These are phyloP conservation scores for Nymphalis io DNA, from an alignment of 1,140 invertebrate genomes.

Conservation along the genomic window DNA sequence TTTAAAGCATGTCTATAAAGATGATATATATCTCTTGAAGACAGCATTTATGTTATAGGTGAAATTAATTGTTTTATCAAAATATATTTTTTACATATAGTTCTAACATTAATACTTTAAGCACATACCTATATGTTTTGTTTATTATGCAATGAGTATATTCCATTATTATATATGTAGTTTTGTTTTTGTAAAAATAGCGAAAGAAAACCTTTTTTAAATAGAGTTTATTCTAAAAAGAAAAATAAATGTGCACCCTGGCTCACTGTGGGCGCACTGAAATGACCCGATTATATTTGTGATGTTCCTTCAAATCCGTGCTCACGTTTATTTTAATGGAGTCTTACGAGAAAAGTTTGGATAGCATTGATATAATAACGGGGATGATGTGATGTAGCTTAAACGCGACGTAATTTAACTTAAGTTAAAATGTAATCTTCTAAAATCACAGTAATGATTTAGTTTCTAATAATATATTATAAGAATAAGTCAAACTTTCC, in stretches of 20 bases:
- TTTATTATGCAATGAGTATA: too few relatives aligned
- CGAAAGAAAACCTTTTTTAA: conserved; percentile 27
- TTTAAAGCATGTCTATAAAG: too few relatives aligned
- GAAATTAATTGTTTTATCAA: too few relatives aligned
- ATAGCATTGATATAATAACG: conserved; percentile 17
- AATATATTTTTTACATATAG: too few relatives aligned
- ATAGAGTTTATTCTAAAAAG: conserved; percentile 35
- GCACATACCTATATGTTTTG: too few relatives aligned
- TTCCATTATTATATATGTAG: conserved; percentile 1
- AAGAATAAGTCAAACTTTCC: too few relatives aligned
- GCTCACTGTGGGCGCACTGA: conserved; percentile 25
- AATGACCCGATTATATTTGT: conserved; percentile 39
- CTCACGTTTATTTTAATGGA: conserved; percentile 46
- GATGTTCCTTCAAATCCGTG: conserved; percentile 32
- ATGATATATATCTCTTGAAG: too few relatives aligned
- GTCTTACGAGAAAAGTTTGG: conserved; percentile 38
- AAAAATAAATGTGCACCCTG: conserved; percentile 33
- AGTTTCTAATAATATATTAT: neutral
- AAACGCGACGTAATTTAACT: neutral
- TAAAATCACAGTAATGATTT: too few relatives aligned
- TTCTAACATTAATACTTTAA: too few relatives aligned
- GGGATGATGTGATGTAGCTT: conserved; percentile 2
- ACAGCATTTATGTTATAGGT: too few relatives aligned
- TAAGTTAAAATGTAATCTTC: neutral
- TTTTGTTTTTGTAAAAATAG: conserved; percentile 8